Evolutionary conservation across 2,797 vertebrate genomes (phyloP).

Genomic region (Chanos chanos): DNA sequence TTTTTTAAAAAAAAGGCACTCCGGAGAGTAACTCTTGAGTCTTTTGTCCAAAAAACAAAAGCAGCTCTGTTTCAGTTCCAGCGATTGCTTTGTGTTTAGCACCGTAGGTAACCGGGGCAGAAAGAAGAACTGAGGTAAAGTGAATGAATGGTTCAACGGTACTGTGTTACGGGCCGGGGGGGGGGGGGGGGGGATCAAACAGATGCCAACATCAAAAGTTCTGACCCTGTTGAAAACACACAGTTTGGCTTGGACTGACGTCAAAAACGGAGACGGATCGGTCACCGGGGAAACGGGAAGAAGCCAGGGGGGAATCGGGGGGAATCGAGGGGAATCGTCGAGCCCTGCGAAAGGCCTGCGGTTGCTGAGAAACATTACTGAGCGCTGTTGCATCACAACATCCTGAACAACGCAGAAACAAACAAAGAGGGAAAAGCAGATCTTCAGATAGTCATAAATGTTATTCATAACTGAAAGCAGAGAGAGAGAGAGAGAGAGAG

Average conservation of each 20-base stretch:
- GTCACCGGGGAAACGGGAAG: constrained; percentile 23
- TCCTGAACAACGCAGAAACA: constrained; percentile 1
- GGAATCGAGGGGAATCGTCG: constrained; percentile 13
- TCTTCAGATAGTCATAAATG: constrained; percentile 8
- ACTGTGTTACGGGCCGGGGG: no score
- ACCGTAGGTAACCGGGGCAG: constrained; percentile 43
- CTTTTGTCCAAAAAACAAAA: constrained; percentile 42
- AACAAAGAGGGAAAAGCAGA: constrained; percentile 3
- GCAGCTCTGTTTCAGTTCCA: constrained; percentile 40
- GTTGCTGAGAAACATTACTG: constrained; percentile 27
- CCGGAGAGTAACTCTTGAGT: no score
- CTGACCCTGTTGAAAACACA: constrained; percentile 17
- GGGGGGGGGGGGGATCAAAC: constrained; percentile 36
- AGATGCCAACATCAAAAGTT: constrained; percentile 31
- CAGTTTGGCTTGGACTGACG: constrained; percentile 20
- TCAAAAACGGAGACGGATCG: constrained; percentile 6
- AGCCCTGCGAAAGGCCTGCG: constrained; percentile 9
- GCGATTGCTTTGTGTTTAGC: constrained; percentile 1
- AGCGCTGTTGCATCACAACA: constrained; percentile 33
- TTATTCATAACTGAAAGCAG: background rate
- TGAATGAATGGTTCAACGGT: background rate
- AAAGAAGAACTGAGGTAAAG: constrained; percentile 5
- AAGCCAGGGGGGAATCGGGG: constrained; percentile 23
- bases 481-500: background rate
- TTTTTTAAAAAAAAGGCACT: background rate